phyloP scores from a whole-genome alignment of 2,113 vertebrate species.

The Tachycineta bicolor region DNA sequence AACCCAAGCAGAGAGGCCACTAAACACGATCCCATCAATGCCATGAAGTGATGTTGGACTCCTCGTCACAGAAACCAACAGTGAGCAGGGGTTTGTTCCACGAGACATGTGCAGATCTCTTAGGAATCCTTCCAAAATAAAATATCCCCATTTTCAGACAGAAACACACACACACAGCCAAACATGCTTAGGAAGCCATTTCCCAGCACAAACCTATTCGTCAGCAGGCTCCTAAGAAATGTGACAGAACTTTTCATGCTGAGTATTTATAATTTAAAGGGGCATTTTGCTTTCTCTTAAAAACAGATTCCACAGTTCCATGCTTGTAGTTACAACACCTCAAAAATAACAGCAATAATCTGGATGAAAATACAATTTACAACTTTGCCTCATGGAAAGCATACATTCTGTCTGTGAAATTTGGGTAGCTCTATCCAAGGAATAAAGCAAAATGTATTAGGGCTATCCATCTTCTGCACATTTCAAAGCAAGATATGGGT shows the following conservation, averaged over 20 bases:
- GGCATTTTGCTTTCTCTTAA: constrained; percentile 61
- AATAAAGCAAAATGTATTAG: constrained; percentile 57
- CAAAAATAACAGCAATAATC: background rate
- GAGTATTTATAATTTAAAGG: constrained; percentile 74
- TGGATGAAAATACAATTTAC: constrained; percentile 60
- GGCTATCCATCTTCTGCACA: background rate
- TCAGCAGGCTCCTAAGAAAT: constrained; percentile 70
- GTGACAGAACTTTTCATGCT: constrained; percentile 58
- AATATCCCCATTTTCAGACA: constrained; percentile 45
- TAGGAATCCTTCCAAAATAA: constrained; percentile 17
- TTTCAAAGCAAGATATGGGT: constrained; percentile 62
- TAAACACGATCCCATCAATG: constrained; percentile 55
- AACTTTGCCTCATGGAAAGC: constrained; percentile 55
- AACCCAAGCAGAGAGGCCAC: constrained; percentile 27
- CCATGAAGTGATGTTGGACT: constrained; percentile 37
- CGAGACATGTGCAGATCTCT: background rate
- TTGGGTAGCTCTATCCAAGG: constrained; percentile 53
- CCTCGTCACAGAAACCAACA: constrained; percentile 43
- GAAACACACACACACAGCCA: constrained; percentile 48
- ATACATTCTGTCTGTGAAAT: constrained; percentile 50
- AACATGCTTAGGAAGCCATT: constrained; percentile 71
- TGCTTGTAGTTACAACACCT: constrained; percentile 39
- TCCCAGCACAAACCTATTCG: constrained; percentile 56
- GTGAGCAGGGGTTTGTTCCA: background rate
- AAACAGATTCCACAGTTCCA: constrained; percentile 15